Percentiles rank a stretch among this genome's conserved stretches.
These are phyloP conservation scores for Notolabrus celidotus DNA, from an alignment of 2,797 vertebrate genomes.

Conservation along the genomic window DNA sequence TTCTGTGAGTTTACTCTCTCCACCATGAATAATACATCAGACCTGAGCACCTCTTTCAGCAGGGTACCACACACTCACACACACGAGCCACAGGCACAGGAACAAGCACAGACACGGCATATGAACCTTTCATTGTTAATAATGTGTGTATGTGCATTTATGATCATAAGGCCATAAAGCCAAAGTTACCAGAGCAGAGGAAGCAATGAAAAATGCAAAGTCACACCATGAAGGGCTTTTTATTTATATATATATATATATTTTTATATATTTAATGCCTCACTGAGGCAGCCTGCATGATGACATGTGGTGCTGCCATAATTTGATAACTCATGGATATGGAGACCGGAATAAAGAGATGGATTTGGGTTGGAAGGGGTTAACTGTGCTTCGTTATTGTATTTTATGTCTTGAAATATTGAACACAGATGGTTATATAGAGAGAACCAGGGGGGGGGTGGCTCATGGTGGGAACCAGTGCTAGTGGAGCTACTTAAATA, in stretches of 20 bases:
- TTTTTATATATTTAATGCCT: conserved; percentile 13
- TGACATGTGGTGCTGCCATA: conserved; percentile 62
- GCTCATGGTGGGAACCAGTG: conserved; percentile 47
- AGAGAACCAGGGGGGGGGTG: conserved; percentile 23
- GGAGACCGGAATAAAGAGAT: too few species aligned
- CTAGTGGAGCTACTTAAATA: conserved; percentile 49
- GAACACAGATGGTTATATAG: conserved; percentile 32
- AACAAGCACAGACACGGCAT: conserved; percentile 23
- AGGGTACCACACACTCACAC: conserved; percentile 20
- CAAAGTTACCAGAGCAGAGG: conserved; percentile 22
- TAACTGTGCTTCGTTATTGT: too few species aligned
- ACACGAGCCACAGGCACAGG: conserved; percentile 2
- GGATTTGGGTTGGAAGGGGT: too few species aligned
- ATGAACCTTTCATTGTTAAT: conserved; percentile 50
- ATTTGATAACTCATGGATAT: conserved; percentile 51
- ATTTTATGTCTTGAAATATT: too few species aligned
- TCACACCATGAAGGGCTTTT: conserved; percentile 32
- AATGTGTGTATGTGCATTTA: conserved; percentile 45
- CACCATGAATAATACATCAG: conserved; percentile 76
- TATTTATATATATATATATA: not conserved
- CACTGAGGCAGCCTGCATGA: conserved; percentile 24
- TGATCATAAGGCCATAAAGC: conserved; percentile 39
- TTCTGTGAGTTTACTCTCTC: conserved; percentile 60
- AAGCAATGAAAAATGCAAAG: conserved; percentile 51
- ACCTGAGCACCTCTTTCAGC: conserved; percentile 54